These are phyloP conservation scores for Alca torda DNA, from an alignment of 2,797 vertebrate genomes.

Conservation along the genomic window DNA sequence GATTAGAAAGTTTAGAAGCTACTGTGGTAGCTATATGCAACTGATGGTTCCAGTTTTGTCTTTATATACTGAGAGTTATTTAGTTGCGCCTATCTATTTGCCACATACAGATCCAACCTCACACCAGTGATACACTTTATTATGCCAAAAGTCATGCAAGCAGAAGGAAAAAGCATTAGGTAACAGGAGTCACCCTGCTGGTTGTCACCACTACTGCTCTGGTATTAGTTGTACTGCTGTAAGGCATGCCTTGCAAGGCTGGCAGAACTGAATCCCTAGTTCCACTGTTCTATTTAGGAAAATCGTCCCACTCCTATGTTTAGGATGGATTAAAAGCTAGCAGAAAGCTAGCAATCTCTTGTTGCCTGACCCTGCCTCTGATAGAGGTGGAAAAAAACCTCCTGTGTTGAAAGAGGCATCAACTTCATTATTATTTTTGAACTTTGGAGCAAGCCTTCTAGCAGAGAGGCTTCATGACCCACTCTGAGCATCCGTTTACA, in stretches of 20 bases:
- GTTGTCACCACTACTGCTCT: neutral
- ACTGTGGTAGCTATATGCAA: neutral
- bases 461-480: neutral
- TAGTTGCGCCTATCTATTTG: neutral
- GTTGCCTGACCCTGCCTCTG: neutral
- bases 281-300: neutral
- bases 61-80: neutral
- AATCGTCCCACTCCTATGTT: neutral
- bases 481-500: conserved; percentile 8
- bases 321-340: neutral
- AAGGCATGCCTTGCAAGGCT: neutral
- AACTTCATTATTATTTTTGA: neutral
- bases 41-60: neutral
- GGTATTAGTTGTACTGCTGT: neutral
- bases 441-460: neutral
- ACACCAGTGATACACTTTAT: neutral
- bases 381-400: neutral
- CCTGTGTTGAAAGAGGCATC: neutral
- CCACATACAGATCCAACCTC: neutral
- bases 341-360: neutral
- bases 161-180: neutral
- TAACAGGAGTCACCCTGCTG: neutral
- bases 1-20: neutral
- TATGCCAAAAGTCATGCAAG: neutral
- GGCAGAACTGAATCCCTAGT: neutral